These are phyloP conservation scores for Drosophila mayaguana DNA, from an alignment of 2,888 invertebrate genomes.

Conservation along the genomic window DNA sequence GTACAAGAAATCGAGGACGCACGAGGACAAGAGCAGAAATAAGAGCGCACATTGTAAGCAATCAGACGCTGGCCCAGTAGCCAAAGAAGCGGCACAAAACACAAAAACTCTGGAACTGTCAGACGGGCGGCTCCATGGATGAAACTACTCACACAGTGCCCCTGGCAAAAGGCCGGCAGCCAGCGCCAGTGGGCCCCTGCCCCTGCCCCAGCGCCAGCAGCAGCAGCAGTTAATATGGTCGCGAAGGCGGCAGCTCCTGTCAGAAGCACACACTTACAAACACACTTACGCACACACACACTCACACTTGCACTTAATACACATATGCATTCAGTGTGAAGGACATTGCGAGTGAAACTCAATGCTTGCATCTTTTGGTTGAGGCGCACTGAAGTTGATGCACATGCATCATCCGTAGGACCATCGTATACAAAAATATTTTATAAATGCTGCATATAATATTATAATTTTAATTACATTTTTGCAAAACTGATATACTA, in stretches of 20 bases:
- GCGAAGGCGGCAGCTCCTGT: slow-evolving; percentile 33
- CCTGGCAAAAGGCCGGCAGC: slow-evolving; percentile 6
- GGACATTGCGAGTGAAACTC: slow-evolving; percentile 71
- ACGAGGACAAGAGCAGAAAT: slow-evolving; percentile 38
- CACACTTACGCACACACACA: slow-evolving; percentile 1
- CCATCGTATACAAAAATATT: not conserved
- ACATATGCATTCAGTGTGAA: slow-evolving; percentile 59
- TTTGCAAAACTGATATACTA: too few species aligned
- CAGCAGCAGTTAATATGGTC: slow-evolving; percentile 58
- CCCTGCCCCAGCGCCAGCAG: slow-evolving; percentile 16
- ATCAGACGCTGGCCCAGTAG: slow-evolving; percentile 37
- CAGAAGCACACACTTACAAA: slow-evolving; percentile 7
- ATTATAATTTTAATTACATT: too few species aligned
- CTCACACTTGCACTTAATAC: slow-evolving; percentile 5
- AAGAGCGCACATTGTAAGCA: slow-evolving; percentile 63
- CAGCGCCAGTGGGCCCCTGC: slow-evolving; percentile 25
- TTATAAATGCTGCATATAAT: not conserved
- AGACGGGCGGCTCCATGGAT: slow-evolving; percentile 51
- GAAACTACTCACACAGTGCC: slow-evolving; percentile 62
- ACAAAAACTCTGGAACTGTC: slow-evolving; percentile 66
- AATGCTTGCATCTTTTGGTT: slow-evolving; percentile 56
- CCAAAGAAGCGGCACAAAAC: slow-evolving; percentile 31
- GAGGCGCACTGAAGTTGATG: not conserved
- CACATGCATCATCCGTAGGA: slow-evolving; percentile 6
- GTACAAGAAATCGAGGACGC: slow-evolving; percentile 42